These are phyloP conservation scores for Cathartes aura DNA, from an alignment of 2,113 vertebrate genomes.

Conservation along the genomic window DNA sequence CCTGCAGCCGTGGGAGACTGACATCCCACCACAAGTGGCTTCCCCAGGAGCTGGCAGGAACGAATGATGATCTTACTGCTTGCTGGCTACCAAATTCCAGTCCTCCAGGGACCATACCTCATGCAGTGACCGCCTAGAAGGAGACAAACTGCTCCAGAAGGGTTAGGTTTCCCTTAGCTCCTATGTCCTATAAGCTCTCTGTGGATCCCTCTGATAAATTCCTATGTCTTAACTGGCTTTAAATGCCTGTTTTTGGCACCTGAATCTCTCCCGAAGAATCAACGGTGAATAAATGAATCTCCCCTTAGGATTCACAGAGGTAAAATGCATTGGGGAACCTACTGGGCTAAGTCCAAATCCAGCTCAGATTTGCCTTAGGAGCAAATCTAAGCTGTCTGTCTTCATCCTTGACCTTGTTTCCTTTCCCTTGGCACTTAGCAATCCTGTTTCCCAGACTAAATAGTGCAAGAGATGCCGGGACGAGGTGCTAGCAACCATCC, in stretches of 20 bases:
- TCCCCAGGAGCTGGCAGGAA: background rate
- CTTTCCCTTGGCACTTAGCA: background rate
- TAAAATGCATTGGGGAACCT: background rate
- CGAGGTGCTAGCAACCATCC: conserved; percentile 18
- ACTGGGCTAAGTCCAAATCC: background rate
- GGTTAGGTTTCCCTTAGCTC: background rate
- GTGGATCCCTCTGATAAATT: background rate
- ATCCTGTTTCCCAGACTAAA: background rate
- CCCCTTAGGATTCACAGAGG: background rate
- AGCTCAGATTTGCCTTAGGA: conserved; percentile 3
- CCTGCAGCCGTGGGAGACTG: background rate
- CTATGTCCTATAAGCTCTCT: background rate
- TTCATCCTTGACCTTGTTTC: background rate
- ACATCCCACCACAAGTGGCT: rapidly evolving
- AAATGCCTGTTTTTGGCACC: background rate
- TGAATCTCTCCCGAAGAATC: background rate
- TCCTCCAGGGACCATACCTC: background rate
- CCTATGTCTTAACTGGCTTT: background rate
- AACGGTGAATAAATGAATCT: background rate
- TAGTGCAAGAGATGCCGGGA: background rate
- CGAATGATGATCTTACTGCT: background rate
- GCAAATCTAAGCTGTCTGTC: background rate
- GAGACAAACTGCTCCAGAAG: background rate
- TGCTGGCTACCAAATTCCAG: background rate
- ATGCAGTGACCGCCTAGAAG: background rate